A percentile compares a stretch with the other conserved stretches of the same genome.
These are phyloP conservation scores for Mimas tiliae DNA, from an alignment of 2,888 invertebrate species.

Conservation along the genomic window DNA sequence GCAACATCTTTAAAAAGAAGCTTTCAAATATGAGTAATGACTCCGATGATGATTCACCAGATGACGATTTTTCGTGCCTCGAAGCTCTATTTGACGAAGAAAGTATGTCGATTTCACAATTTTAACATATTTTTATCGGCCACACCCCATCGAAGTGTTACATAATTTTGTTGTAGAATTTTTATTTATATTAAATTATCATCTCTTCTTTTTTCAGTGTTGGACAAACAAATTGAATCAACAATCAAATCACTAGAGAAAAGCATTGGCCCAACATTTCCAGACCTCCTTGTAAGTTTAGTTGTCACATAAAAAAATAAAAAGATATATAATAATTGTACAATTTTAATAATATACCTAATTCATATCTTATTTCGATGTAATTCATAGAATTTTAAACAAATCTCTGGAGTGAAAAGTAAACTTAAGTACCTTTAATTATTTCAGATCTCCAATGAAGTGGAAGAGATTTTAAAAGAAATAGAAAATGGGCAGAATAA, in stretches of 20 bases:
- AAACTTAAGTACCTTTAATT: neutral
- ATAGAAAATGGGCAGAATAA: conserved; percentile 40
- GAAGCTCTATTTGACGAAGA: conserved; percentile 51
- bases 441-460: conserved; percentile 51
- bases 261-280: conserved; percentile 45
- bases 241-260: conserved; percentile 47
- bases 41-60: neutral
- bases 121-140: too few relatives aligned
- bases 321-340: neutral
- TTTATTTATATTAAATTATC: conserved; percentile 3
- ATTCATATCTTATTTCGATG: too few relatives aligned
- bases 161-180: neutral
- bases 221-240: conserved; percentile 48
- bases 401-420: too few relatives aligned
- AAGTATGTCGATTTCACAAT: conserved; percentile 41
- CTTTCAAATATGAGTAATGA: neutral
- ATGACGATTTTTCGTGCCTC: conserved; percentile 35
- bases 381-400: too few relatives aligned
- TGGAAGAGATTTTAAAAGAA: conserved; percentile 49
- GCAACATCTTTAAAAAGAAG: conserved; percentile 11
- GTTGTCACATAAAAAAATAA: neutral
- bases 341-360: too few relatives aligned
- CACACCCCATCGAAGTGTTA: neutral
- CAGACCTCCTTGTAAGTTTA: conserved; percentile 54
- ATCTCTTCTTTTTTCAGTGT: conserved; percentile 46